phyloP scores from a whole-genome alignment of 2,113 vertebrate species.

The Ondatra zibethicus region DNA sequence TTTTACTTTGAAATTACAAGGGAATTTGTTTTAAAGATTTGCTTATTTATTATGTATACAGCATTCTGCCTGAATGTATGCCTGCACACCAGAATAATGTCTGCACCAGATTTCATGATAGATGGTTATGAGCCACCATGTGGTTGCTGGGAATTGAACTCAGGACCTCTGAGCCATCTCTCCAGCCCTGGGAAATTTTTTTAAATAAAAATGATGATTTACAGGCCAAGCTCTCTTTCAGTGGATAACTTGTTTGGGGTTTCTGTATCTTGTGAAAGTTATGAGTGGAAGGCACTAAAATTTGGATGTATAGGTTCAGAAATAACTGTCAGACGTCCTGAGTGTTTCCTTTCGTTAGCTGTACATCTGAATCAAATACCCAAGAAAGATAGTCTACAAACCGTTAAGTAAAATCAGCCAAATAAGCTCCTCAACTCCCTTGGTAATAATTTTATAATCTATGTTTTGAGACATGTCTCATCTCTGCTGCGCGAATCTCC shows the following conservation, averaged over 20 bases:
- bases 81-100: too few species aligned
- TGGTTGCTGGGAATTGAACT: too few species aligned
- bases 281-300: background rate
- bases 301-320: background rate
- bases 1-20: constrained; percentile 9
- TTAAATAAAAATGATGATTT: constrained; percentile 47
- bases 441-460: background rate
- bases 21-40: background rate
- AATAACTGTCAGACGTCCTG: constrained; percentile 7
- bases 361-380: background rate
- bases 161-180: too few species aligned
- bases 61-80: too few species aligned
- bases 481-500: background rate
- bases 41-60: too few species aligned
- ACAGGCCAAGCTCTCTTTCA: background rate
- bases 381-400: background rate
- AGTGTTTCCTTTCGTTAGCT: background rate
- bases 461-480: background rate
- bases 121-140: too few species aligned
- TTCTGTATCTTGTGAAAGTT: constrained; percentile 22
- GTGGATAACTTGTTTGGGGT: background rate
- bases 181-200: background rate
- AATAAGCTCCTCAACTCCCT: background rate
- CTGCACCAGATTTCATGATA: too few species aligned
- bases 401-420: constrained; percentile 35